A percentile compares a stretch with the other conserved stretches of the same genome.
Evolutionary conservation across 2,888 invertebrate species (phyloP).

Genomic region (Dolomedes plantarius): DNA sequence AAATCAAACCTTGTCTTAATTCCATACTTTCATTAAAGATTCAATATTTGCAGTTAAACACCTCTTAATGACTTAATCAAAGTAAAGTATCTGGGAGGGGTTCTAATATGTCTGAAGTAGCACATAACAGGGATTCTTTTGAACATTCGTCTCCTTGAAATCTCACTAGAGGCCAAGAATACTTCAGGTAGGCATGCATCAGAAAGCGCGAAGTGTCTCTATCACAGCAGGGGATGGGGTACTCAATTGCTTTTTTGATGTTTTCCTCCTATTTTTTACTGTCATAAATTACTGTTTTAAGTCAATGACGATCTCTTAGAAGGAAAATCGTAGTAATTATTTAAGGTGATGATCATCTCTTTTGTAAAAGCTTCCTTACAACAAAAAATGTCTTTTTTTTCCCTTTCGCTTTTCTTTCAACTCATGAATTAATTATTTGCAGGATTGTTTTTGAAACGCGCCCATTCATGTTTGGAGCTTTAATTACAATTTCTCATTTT

Average conservation of each 20-base stretch:
- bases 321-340: slow-evolving; percentile 34
- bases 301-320: slow-evolving; percentile 26
- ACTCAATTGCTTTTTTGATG: slow-evolving; percentile 40
- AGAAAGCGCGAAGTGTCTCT: slow-evolving; percentile 10
- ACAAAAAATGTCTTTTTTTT: slow-evolving; percentile 35
- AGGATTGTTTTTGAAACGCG: not conserved
- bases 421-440: slow-evolving; percentile 40
- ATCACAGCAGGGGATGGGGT: slow-evolving; percentile 25
- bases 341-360: slow-evolving; percentile 31
- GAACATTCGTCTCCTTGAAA: slow-evolving; percentile 33
- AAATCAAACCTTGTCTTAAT: too few species aligned
- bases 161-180: not conserved
- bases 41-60: slow-evolving; percentile 34
- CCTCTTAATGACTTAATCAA: slow-evolving; percentile 53
- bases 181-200: not conserved
- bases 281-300: slow-evolving; percentile 2
- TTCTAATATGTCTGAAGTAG: not conserved
- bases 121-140: not conserved
- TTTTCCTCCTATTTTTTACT: slow-evolving; percentile 28
- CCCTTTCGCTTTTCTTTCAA: not conserved
- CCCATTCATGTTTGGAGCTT: too few species aligned
- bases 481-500: too few species aligned
- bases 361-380: not conserved
- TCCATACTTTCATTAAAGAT: too few species aligned
- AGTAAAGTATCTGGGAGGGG: slow-evolving; percentile 46